A percentile compares a stretch with the other conserved stretches of the same genome.
Conservation (phyloP, 1,140 invertebrate species). For the Drosophila lini region DNA sequence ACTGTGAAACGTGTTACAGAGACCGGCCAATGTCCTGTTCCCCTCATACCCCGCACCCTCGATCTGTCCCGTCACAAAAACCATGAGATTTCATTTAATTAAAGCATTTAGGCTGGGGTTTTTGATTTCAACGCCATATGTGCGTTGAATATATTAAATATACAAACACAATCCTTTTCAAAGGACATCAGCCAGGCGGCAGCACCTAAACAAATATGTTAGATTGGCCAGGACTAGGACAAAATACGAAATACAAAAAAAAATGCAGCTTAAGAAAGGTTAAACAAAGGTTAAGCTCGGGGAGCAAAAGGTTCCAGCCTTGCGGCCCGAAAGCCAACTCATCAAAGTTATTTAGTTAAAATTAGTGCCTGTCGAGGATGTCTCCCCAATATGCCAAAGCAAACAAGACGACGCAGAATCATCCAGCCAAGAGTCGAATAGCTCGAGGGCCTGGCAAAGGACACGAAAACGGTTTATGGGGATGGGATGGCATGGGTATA, state of each 20-base stretch:
- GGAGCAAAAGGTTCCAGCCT: constrained; percentile 36
- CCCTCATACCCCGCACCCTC: neutral
- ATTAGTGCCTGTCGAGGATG: constrained; percentile 78
- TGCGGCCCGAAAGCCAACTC: constrained; percentile 58
- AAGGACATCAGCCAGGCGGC: constrained; percentile 45
- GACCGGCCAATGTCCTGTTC: constrained; percentile 40
- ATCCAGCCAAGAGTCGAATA: constrained; percentile 34
- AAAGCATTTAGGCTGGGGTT: constrained; percentile 69
- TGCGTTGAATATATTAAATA: constrained; percentile 81
- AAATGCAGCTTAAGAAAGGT: constrained; percentile 54
- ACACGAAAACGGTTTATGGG: constrained; percentile 55
- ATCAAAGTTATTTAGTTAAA: constrained; percentile 81
- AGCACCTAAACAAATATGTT: constrained; percentile 70
- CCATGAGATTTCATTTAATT: constrained; percentile 83
- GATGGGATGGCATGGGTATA: neutral
- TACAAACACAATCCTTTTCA: constrained; percentile 62
- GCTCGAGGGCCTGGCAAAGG: constrained; percentile 54
- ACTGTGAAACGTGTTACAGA: constrained; percentile 74
- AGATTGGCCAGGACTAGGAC: constrained; percentile 24
- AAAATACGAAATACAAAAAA: constrained; percentile 21
- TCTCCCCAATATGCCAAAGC: constrained; percentile 71
- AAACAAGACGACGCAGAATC: constrained; percentile 53
- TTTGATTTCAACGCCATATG: constrained; percentile 77
- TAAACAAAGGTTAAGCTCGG: constrained; percentile 63
- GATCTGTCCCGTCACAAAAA: constrained; percentile 58